Conservation (phyloP, 2,888 invertebrate genomes). For the Microctonus brassicae region DNA sequence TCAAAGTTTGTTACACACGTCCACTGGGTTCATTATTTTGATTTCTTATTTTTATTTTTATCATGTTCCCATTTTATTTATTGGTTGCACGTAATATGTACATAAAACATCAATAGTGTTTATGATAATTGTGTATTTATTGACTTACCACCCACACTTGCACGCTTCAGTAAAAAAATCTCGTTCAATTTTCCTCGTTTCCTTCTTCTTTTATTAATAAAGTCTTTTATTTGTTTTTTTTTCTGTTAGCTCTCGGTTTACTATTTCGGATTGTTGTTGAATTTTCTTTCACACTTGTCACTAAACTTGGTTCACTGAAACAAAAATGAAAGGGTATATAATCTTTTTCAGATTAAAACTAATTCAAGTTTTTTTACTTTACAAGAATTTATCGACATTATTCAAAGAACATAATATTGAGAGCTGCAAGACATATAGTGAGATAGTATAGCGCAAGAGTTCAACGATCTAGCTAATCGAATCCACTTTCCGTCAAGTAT, state of each 20-base stretch:
- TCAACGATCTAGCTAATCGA: conserved; percentile 62
- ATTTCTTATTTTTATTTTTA: not conserved
- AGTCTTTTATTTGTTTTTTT: not conserved
- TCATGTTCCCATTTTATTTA: not conserved
- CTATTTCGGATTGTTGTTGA: not conserved
- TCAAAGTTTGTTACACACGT: conserved; percentile 3
- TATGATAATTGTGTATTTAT: not conserved
- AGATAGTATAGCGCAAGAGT: conserved; percentile 35
- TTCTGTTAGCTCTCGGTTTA: not conserved
- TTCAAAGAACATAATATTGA: not conserved
- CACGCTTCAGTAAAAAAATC: not conserved
- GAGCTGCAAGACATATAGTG: no score
- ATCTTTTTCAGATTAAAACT: no score
- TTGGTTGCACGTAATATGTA: not conserved
- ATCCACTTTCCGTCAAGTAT: conserved; percentile 53
- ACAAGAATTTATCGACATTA: no score
- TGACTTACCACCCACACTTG: not conserved
- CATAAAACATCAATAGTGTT: not conserved
- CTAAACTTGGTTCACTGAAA: not conserved
- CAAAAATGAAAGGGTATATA: not conserved
- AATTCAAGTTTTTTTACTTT: no score
- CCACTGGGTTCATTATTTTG: not conserved
- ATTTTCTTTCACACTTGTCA: not conserved
- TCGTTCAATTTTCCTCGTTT: not conserved
- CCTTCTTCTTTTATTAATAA: not conserved